Conservation (phyloP, 2,113 vertebrate genomes). For the Isichthys henryi region DNA sequence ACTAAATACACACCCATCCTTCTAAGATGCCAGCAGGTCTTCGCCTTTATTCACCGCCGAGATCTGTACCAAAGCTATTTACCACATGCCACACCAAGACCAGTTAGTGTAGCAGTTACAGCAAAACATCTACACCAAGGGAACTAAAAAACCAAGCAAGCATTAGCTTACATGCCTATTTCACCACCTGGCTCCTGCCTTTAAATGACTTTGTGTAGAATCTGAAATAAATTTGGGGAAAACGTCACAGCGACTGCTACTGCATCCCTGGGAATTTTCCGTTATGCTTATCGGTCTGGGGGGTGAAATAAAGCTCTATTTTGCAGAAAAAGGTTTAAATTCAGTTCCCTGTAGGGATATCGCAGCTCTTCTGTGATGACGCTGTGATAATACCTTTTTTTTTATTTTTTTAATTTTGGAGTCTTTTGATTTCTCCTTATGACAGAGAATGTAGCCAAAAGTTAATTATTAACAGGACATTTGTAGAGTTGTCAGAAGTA, state of each 20-base stretch:
- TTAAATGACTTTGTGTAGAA: background rate
- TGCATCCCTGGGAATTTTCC: background rate
- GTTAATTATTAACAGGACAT: background rate
- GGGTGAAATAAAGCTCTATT: background rate
- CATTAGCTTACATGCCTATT: background rate
- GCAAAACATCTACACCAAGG: background rate
- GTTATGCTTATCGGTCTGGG: background rate
- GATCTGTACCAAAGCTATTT: background rate
- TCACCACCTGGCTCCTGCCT: background rate
- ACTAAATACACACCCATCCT: background rate
- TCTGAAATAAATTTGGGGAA: background rate
- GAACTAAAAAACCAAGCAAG: background rate
- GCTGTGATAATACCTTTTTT: background rate
- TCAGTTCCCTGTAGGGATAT: background rate
- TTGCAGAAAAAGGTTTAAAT: background rate
- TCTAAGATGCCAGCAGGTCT: background rate
- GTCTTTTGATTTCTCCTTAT: background rate
- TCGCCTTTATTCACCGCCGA: background rate
- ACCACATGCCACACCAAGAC: background rate
- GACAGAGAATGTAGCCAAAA: background rate
- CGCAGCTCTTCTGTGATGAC: background rate
- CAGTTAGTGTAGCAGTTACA: background rate
- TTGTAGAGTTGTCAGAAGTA: background rate
- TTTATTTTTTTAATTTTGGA: background rate
- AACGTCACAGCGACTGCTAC: background rate